These are phyloP conservation scores for Synergus laeviventris DNA, from an alignment of 2,888 invertebrate species.

Conservation along the genomic window DNA sequence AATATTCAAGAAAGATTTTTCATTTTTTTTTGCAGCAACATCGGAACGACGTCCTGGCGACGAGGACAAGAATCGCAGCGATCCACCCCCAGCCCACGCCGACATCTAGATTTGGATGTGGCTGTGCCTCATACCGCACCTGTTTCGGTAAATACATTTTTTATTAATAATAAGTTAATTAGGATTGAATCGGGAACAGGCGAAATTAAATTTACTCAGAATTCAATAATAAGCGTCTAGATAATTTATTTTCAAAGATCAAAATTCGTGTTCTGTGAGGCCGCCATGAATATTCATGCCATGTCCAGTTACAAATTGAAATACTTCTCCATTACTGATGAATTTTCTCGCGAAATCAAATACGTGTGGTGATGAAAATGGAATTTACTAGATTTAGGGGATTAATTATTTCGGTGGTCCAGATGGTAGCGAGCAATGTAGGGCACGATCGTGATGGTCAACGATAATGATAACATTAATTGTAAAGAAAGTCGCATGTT, in stretches of 20 bases:
- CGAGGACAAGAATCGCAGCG: conserved; percentile 67
- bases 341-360: neutral
- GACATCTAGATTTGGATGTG: conserved; percentile 63
- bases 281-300: neutral
- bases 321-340: neutral
- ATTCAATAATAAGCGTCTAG: neutral
- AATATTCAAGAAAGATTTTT: neutral
- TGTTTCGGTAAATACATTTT: conserved; percentile 68
- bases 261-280: neutral
- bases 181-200: too few relatives aligned
- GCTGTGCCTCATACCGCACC: conserved; percentile 70
- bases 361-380: conserved; percentile 44
- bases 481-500: conserved; percentile 14
- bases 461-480: conserved; percentile 28
- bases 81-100: conserved; percentile 69
- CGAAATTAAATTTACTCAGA: neutral
- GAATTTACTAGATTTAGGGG: conserved; percentile 24
- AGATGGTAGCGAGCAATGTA: neutral
- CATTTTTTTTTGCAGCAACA: conserved; percentile 47
- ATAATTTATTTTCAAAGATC: neutral
- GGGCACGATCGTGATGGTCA: conserved; percentile 20
- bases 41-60: conserved; percentile 60
- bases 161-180: neutral
- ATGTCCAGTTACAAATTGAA: neutral
- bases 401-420: neutral